Percentiles rank a stretch among this genome's conserved stretches.
phyloP scores from a whole-genome alignment of 2,797 vertebrate genomes.

The Paramormyrops hopkinsi region DNA sequence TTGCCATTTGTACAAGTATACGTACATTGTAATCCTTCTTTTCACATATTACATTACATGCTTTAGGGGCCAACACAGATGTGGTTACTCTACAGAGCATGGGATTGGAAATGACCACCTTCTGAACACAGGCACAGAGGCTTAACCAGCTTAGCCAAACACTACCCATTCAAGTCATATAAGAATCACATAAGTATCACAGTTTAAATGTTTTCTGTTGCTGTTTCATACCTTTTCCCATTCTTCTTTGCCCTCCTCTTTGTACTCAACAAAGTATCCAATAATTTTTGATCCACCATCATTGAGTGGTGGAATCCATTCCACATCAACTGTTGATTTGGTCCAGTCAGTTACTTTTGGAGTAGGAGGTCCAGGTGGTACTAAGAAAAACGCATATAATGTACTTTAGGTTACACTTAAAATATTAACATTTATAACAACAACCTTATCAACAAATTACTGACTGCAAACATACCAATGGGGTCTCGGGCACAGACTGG shows the following conservation, averaged over 20 bases:
- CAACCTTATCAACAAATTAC: slow-evolving; percentile 16
- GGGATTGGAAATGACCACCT: not conserved
- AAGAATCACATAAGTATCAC: not conserved
- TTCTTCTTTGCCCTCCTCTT: slow-evolving; percentile 83
- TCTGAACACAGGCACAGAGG: not conserved
- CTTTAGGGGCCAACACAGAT: not conserved
- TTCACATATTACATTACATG: not conserved
- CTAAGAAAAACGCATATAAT: slow-evolving; percentile 54
- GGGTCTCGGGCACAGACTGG: slow-evolving; percentile 84
- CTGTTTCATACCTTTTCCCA: slow-evolving; percentile 79
- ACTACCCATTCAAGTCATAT: not conserved
- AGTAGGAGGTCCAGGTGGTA: slow-evolving; percentile 85
- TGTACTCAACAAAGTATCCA: slow-evolving; percentile 91
- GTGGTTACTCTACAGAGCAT: not conserved
- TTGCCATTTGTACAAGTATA: not conserved
- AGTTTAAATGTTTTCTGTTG: not conserved
- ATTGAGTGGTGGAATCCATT: slow-evolving; percentile 82
- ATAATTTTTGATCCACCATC: slow-evolving; percentile 94
- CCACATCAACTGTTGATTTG: slow-evolving; percentile 88
- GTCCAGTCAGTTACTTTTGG: slow-evolving; percentile 96
- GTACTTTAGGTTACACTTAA: not conserved
- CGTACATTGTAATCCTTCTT: not conserved
- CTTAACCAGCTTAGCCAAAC: not conserved
- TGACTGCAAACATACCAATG: slow-evolving; percentile 66
- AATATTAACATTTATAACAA: not conserved